A percentile compares a stretch with the other conserved stretches of the same genome.
Conservation (phyloP, 2,888 invertebrate species). For the Ceriagrion tenellum region DNA sequence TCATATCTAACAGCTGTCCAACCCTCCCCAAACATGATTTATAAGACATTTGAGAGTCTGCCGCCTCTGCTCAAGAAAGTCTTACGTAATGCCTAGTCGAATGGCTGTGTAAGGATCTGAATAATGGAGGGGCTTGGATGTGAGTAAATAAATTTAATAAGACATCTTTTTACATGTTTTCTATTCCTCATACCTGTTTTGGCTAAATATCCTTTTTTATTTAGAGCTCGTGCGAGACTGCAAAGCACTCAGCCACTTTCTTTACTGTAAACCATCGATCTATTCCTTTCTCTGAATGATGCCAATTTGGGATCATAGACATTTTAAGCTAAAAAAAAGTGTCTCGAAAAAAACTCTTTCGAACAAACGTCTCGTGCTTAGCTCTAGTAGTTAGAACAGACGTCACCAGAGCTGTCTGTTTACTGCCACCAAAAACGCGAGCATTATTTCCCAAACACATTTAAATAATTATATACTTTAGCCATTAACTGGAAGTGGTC, state of each 20-base stretch:
- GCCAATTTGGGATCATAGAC: neutral
- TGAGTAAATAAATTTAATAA: no score
- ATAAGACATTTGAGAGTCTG: no score
- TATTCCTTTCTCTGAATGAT: neutral
- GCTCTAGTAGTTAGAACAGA: neutral
- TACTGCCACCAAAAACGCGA: neutral
- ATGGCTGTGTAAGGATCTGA: no score
- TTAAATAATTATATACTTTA: neutral
- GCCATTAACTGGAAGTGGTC: neutral
- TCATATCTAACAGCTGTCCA: no score
- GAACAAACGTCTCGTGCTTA: neutral
- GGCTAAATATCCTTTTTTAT: neutral
- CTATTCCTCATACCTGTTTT: neutral
- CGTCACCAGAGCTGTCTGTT: neutral
- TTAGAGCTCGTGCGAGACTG: neutral
- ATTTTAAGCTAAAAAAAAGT: neutral
- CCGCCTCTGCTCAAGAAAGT: no score
- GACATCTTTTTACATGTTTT: neutral
- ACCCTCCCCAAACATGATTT: no score
- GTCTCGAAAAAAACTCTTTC: neutral
- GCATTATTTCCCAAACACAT: neutral
- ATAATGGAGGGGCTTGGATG: no score
- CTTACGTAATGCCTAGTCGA: no score
- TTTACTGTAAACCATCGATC: neutral
- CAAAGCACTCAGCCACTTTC: neutral